Percentiles rank a stretch among this genome's conserved stretches.
Conservation (phyloP, 1,140 invertebrate genomes). For the Trialeurodes vaporariorum region DNA sequence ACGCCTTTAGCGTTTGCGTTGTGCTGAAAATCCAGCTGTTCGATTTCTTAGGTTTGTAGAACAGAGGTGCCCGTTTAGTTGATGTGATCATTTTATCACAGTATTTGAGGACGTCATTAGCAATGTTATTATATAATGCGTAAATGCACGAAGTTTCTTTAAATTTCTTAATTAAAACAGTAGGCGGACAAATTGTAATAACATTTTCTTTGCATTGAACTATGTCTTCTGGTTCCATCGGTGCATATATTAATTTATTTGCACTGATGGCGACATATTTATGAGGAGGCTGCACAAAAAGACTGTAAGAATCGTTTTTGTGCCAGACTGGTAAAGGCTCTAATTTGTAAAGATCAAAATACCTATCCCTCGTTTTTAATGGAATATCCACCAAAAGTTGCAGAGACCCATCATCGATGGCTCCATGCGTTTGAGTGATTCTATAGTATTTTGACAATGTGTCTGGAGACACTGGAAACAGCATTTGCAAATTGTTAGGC, state of each 20-base stretch:
- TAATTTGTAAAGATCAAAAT: not conserved
- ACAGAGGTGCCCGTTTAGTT: not conserved
- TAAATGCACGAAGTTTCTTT: not conserved
- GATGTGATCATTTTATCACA: not conserved
- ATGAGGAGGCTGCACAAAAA: not conserved
- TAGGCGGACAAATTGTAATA: not conserved
- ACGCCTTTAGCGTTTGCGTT: not conserved
- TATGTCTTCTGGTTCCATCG: not conserved
- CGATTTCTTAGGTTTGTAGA: not conserved
- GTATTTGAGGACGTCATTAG: not conserved
- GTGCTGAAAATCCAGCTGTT: not conserved
- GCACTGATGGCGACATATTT: not conserved
- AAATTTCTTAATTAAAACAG: not conserved
- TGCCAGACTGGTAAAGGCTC: not conserved
- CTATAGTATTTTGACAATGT: not conserved
- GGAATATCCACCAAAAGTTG: not conserved
- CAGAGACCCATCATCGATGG: not conserved
- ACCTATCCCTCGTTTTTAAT: not conserved
- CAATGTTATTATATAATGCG: not conserved
- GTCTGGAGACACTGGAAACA: not conserved
- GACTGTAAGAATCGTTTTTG: not conserved
- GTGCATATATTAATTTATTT: not conserved
- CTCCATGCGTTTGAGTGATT: not conserved
- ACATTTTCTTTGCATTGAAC: not conserved
- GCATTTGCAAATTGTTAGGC: not conserved